These are phyloP conservation scores for Drosophila diplacantha DNA, from an alignment of 2,888 invertebrate genomes.

Conservation along the genomic window DNA sequence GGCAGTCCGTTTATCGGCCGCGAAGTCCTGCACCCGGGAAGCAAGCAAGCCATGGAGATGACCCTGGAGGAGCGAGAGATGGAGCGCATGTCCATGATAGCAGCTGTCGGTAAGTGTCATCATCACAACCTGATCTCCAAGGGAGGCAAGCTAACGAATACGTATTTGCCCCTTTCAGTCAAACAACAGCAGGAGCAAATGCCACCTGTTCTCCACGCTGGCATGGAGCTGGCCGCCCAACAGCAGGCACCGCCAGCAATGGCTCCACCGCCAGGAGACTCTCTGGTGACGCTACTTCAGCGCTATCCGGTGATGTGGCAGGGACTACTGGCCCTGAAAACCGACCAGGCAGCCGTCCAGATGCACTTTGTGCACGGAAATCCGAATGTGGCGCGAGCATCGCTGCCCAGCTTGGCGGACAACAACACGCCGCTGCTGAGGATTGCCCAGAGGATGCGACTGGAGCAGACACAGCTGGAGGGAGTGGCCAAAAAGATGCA, in stretches of 20 bases:
- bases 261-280: conserved; percentile 90
- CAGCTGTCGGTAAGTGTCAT: conserved; percentile 60
- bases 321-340: conserved; percentile 95
- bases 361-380: conserved; percentile 99
- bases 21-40: conserved; percentile 67
- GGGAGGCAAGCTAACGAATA: neutral
- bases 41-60: conserved; percentile 73
- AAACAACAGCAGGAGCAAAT: conserved; percentile 65
- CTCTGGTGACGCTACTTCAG: conserved; percentile 88
- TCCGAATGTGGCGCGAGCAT: conserved; percentile 90
- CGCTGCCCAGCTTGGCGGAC: conserved; percentile 90
- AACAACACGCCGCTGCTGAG: conserved; percentile 91
- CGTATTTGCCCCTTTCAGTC: conserved; percentile 27
- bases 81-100: conserved; percentile 56
- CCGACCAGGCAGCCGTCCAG: conserved; percentile 97
- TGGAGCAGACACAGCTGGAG: conserved; percentile 96
- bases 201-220: conserved; percentile 53
- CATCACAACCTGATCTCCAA: neutral
- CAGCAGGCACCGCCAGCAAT: conserved; percentile 88
- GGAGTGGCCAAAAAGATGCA: conserved; percentile 98
- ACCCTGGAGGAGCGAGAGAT: conserved; percentile 75
- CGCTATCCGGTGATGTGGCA: conserved; percentile 99
- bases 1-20: conserved; percentile 64
- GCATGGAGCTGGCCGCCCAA: conserved; percentile 78
- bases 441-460: conserved; percentile 97